Evolutionary conservation across 2,888 invertebrate species (phyloP), one percentile per base, ranked within the genome.

Genomic region (Hirtodrosophila confusa): DNA sequence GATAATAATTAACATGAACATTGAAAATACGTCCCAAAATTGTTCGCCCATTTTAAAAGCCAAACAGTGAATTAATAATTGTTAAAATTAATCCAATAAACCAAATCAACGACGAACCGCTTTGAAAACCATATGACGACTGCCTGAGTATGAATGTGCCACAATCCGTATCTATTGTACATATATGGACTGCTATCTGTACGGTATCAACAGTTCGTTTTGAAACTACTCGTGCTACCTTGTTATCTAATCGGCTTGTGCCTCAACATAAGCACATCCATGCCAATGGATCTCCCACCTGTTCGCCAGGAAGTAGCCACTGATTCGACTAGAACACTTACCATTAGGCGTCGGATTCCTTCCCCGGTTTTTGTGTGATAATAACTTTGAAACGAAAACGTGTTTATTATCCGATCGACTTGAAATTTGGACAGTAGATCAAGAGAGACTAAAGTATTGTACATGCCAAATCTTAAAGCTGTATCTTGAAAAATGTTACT

Each of bases 31-130:
- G n/a, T 54, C 57, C 49, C 41, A 64, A 29, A 40, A 1, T 11
- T 7, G 37, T 0, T 5, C 37, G 8, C 0, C 3, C 71, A 71
- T 71, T 54, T 10, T 29, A 2, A 17, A 17, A 2, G 17, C 1
- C 17, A 17, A 17, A 17, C 17, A 17, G 17, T 17, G 17, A 17
- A 17, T 6, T 29, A 4, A 29, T 8, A 31, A 27, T 3, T 27
- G 27, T 27, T 9, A 4, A 31, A 5, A 0, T 8, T 4, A 29
- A 43, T 37, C 12, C 12, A 49, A 71, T 31, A 12, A 31, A 40
- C 23, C 31, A 40, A 55, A 10, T 7, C 8, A 29, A n/a, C 57
- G 39, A 64, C 74, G 35, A 60, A 33, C 51, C 39, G n/a, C 55
- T 7, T 24, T 45, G 58, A 37, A 51, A 41, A 35, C 36, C 41